Evolutionary conservation across 2,888 invertebrate species (phyloP).

Genomic region (Dryomyza anilis): DNA sequence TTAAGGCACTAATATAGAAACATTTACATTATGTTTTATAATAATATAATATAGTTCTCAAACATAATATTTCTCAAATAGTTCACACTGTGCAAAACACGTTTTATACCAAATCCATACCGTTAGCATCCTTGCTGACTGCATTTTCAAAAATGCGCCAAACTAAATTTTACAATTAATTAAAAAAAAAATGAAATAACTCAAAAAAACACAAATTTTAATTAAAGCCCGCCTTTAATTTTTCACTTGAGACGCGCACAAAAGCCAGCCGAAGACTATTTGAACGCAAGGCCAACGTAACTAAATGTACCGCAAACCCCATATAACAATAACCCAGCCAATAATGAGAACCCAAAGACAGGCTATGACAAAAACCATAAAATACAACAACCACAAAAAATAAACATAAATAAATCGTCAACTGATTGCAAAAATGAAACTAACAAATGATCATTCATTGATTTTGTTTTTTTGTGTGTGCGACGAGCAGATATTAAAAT

Average conservation of each 20-base stretch:
- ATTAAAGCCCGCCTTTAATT: not conserved
- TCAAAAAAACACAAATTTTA: not conserved
- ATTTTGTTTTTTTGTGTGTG: not conserved
- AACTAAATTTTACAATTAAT: too few relatives aligned
- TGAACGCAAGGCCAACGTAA: constrained; percentile 43
- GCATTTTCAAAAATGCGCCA: too few relatives aligned
- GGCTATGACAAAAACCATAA: not conserved
- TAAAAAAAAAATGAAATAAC: too few relatives aligned
- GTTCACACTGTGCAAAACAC: too few relatives aligned
- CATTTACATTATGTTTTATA: too few relatives aligned
- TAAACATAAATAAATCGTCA: not conserved
- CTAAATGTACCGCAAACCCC: constrained; percentile 21
- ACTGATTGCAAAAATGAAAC: constrained; percentile 7
- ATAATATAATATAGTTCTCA: too few relatives aligned
- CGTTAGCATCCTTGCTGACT: too few relatives aligned
- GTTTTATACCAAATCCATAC: too few relatives aligned
- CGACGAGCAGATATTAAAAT: not conserved
- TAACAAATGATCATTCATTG: constrained; percentile 1
- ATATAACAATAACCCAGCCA: not conserved
- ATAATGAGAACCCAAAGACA: not conserved
- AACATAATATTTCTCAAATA: too few relatives aligned
- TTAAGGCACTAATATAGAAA: too few relatives aligned
- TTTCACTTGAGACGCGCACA: constrained; percentile 38
- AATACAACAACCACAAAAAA: not conserved
- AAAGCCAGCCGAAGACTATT: constrained; percentile 47